Conservation (phyloP, 1,140 invertebrate species). For the Brachionus rubens region DNA sequence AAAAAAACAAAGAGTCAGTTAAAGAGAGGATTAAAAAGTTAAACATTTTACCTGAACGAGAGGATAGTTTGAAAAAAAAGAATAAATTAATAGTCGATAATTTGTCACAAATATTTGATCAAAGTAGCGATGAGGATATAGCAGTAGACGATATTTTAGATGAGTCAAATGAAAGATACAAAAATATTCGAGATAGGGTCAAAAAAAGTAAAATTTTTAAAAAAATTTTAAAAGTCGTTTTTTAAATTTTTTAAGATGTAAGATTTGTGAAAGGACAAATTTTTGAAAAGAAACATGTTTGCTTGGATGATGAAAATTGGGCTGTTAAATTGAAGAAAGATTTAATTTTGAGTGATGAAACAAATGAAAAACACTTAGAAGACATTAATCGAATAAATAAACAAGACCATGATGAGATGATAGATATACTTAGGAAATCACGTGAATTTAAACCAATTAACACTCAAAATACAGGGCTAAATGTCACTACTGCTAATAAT, state of each 20-base stretch:
- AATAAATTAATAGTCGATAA: not conserved
- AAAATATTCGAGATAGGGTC: not conserved
- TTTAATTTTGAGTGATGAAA: no score
- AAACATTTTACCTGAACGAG: not conserved
- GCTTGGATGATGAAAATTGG: no score
- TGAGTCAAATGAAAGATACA: not conserved
- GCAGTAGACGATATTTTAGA: not conserved
- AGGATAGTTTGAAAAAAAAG: not conserved
- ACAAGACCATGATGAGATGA: no score
- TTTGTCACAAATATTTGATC: not conserved
- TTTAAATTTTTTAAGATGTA: no score
- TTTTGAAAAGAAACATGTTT: no score
- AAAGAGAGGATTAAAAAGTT: not conserved
- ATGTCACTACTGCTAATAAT: not conserved
- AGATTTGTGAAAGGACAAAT: no score
- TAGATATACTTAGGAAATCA: not conserved
- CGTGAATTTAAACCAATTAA: not conserved
- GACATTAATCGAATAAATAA: no score
- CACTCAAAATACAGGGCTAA: not conserved
- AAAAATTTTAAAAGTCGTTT: not conserved
- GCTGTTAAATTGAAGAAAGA: no score
- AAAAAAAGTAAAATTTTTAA: not conserved
- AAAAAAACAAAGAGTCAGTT: not conserved
- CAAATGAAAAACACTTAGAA: no score
- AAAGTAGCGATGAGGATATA: constrained; percentile 7